Evolutionary conservation across 2,113 vertebrate species (phyloP).

Genomic region (Salminus brasiliensis): DNA sequence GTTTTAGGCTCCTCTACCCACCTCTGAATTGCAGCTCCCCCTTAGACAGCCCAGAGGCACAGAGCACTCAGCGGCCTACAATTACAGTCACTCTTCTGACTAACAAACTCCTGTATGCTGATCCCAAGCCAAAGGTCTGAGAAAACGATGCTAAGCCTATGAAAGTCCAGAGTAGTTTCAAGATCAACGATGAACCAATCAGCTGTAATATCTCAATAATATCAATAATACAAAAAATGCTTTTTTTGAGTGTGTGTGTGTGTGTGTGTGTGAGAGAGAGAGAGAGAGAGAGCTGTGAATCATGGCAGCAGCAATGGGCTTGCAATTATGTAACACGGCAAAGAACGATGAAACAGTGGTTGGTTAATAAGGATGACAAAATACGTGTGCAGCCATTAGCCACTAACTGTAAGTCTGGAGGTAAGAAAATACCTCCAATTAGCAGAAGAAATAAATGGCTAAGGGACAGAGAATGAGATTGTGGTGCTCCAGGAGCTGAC

Average conservation of each 20-base stretch:
- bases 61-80: constrained; percentile 22
- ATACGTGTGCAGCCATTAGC: constrained; percentile 6
- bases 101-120: background rate
- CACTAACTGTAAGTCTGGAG: constrained; percentile 10
- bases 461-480: constrained; percentile 31
- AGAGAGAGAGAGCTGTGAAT: constrained; percentile 4
- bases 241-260: background rate
- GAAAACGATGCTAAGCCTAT: background rate
- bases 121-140: background rate
- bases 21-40: background rate
- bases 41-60: background rate
- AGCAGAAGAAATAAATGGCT: constrained; percentile 36
- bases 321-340: background rate
- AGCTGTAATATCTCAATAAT: background rate
- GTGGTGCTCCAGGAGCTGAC: constrained; percentile 24
- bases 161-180: background rate
- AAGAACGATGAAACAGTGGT: background rate
- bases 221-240: background rate
- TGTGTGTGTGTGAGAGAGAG: background rate
- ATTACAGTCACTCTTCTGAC: constrained; percentile 25
- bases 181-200: background rate
- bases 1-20: background rate
- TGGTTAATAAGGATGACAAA: constrained; percentile 15
- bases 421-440: constrained; percentile 27
- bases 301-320: background rate